Conservation (phyloP, 2,888 invertebrate species). For the Andrena flavipes region DNA sequence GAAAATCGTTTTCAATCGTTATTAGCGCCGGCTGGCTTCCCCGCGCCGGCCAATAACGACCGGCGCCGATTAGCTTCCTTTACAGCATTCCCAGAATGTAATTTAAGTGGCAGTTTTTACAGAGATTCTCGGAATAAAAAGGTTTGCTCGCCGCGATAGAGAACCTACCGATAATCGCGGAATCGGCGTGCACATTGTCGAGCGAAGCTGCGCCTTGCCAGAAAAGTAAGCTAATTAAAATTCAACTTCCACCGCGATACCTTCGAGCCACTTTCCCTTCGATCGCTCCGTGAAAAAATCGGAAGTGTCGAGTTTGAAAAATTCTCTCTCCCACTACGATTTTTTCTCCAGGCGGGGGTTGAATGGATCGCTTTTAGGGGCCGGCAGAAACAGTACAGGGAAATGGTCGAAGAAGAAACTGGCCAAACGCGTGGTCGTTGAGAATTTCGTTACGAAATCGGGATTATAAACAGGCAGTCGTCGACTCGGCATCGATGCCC, state of each 20-base stretch:
- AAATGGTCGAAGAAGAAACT: background rate
- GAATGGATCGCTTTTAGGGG: background rate
- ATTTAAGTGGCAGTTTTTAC: conserved; percentile 20
- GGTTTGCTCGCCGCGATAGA: background rate
- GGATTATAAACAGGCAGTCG: background rate
- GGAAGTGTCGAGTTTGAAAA: background rate
- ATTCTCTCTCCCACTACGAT: background rate
- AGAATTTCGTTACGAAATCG: conserved; percentile 33
- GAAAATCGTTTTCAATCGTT: conserved; percentile 37
- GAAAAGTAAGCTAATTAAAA: too few species aligned
- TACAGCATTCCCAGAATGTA: conserved; percentile 38
- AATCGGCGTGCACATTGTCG: background rate
- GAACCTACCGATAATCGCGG: conserved; percentile 16
- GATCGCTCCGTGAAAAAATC: too few species aligned
- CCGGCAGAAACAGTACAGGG: background rate
- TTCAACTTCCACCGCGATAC: too few species aligned
- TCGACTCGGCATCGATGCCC: background rate
- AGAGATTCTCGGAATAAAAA: background rate
- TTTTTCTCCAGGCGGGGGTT: background rate
- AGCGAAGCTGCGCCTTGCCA: too few species aligned
- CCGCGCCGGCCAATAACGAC: background rate
- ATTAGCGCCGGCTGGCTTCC: conserved; percentile 43
- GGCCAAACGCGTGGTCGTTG: background rate
- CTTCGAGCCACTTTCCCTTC: too few species aligned
- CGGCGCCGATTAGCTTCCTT: conserved; percentile 30